Conservation (phyloP, 2,888 invertebrate genomes). For the Biston betularia region DNA sequence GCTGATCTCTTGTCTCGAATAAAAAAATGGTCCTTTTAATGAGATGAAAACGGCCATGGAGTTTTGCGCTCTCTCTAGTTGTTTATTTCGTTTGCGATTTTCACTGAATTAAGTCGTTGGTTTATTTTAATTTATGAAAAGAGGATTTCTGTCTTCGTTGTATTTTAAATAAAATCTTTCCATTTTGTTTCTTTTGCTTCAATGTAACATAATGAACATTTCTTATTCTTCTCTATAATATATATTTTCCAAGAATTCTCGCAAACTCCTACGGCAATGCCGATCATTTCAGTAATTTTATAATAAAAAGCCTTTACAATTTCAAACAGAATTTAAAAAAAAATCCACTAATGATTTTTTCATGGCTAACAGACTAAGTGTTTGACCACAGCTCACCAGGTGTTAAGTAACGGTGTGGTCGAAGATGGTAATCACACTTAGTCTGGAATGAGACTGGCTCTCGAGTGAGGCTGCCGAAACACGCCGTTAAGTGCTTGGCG, state of each 20-base stretch:
- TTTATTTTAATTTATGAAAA: slow-evolving; percentile 14
- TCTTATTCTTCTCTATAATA: neutral
- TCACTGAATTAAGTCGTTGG: slow-evolving; percentile 9
- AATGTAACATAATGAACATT: neutral
- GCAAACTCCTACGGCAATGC: neutral
- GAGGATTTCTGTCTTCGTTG: neutral
- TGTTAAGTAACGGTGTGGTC: too few species aligned
- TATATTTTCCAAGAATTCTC: too few species aligned
- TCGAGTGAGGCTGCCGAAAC: too few species aligned
- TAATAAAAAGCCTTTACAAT: too few species aligned
- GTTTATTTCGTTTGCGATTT: slow-evolving; percentile 11
- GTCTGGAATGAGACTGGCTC: too few species aligned
- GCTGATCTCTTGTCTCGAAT: slow-evolving; percentile 38
- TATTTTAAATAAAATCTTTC: neutral
- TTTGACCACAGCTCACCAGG: too few species aligned
- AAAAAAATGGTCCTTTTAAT: slow-evolving; percentile 16
- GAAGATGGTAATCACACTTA: too few species aligned
- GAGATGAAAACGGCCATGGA: slow-evolving; percentile 27
- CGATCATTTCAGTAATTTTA: neutral
- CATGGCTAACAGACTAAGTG: too few species aligned
- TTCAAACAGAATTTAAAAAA: too few species aligned
- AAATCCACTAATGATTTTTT: too few species aligned
- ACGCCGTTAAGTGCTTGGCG: too few species aligned
- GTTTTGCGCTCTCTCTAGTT: slow-evolving; percentile 14
- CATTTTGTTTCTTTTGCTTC: slow-evolving; percentile 9